Conservation (phyloP, 2,888 invertebrate species). For the Mimumesa dahlbomi region DNA sequence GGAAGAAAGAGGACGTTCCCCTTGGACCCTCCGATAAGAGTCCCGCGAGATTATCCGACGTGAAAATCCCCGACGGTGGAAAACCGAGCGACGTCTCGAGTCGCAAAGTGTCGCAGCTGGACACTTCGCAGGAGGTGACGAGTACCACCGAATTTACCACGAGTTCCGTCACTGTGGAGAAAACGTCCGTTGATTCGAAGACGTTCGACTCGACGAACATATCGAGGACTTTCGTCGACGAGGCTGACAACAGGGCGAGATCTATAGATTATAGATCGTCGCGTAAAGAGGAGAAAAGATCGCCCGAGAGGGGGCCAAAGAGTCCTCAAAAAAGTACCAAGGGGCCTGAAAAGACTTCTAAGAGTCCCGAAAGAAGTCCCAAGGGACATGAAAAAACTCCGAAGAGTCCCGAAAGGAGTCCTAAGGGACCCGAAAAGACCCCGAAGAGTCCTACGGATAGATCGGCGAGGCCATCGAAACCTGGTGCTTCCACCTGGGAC, state of each 20-base stretch:
- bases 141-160: conserved; percentile 34
- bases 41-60: too few relatives aligned
- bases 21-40: conserved; percentile 43
- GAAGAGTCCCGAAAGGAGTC: conserved; percentile 46
- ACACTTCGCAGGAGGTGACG: conserved; percentile 20
- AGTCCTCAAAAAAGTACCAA: conserved; percentile 52
- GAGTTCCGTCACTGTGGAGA: conserved; percentile 46
- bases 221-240: conserved; percentile 39
- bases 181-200: conserved; percentile 48
- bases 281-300: not conserved
- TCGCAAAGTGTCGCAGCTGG: not conserved
- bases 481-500: conserved; percentile 80
- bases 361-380: conserved; percentile 56
- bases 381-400: conserved; percentile 31
- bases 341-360: conserved; percentile 29
- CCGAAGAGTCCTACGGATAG: too few relatives aligned
- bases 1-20: conserved; percentile 12
- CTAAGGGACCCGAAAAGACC: conserved; percentile 34
- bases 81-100: not conserved
- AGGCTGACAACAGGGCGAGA: conserved; percentile 22
- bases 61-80: not conserved
- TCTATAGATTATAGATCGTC: not conserved
- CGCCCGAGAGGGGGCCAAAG: conserved; percentile 55
- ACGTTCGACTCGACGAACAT: conserved; percentile 48
- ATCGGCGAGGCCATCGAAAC: conserved; percentile 55